phyloP scores from a whole-genome alignment of 2,797 vertebrate species.

The Helarctos malayanus region DNA sequence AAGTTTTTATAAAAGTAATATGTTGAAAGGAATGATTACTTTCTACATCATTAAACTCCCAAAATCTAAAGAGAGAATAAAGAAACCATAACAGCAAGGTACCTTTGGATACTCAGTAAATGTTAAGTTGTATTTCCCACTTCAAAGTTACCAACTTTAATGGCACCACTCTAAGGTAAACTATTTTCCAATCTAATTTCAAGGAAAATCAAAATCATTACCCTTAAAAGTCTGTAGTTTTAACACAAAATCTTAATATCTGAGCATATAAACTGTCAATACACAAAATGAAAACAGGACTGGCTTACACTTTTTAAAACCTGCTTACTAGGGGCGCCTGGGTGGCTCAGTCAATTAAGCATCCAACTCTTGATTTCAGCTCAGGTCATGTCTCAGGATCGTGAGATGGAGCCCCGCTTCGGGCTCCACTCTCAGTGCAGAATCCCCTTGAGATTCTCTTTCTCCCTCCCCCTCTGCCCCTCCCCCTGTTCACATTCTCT shows the following conservation, averaged over 20 bases:
- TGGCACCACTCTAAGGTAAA: background rate
- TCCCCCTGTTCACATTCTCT: background rate
- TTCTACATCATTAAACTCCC: conserved; percentile 17
- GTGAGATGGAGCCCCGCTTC: background rate
- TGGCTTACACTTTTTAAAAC: conserved; percentile 39
- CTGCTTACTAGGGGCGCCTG: background rate
- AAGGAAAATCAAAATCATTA: conserved; percentile 53
- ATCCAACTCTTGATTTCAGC: background rate
- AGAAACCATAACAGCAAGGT: background rate
- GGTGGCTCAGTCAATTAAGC: background rate
- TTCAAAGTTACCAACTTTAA: background rate
- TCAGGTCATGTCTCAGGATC: background rate
- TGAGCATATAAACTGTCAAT: background rate
- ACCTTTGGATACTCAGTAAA: background rate
- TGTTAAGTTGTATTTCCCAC: background rate
- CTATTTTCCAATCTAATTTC: conserved; percentile 12
- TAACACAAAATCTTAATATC: conserved; percentile 40
- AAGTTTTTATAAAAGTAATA: background rate
- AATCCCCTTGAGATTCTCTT: background rate
- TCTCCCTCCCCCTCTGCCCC: background rate
- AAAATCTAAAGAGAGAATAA: conserved; percentile 40
- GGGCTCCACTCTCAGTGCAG: background rate
- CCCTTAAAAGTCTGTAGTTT: conserved; percentile 26
- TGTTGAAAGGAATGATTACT: background rate
- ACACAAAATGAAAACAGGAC: conserved; percentile 32